These are phyloP conservation scores for Halisarca cf. caerulea DNA, from an alignment of 37 sponge, comb jelly and placozoan species.

Conservation along the genomic window DNA sequence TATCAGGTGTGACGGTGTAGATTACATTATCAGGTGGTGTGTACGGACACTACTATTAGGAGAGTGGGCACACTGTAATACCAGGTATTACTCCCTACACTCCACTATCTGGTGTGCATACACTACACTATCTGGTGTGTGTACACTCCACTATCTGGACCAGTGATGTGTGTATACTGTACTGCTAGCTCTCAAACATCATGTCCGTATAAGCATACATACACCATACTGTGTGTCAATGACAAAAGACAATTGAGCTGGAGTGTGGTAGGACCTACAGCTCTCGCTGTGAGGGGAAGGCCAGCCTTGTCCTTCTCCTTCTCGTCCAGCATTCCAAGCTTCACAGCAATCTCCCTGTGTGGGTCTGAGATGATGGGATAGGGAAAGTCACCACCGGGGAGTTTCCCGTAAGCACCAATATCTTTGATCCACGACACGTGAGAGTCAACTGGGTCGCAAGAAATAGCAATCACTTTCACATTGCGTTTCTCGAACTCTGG, in stretches of 20 bases:
- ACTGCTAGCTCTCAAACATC: no score
- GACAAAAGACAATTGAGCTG: no score
- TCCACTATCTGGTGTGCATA: no score
- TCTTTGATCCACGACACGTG: conserved; percentile 90
- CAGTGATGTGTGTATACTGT: no score
- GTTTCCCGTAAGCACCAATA: conserved; percentile 61
- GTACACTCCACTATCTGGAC: background rate
- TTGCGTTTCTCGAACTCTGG: conserved; percentile 90
- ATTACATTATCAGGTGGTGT: no score
- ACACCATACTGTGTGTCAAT: no score
- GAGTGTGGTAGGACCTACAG: conserved; percentile 55
- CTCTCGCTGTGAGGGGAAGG: conserved; percentile 91
- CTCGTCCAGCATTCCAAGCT: conserved; percentile 95
- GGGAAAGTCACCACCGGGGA: conserved; percentile 43
- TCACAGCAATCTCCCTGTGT: conserved; percentile 81
- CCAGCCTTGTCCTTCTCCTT: conserved; percentile 98
- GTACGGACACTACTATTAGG: no score
- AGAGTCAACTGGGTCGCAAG: conserved; percentile 78
- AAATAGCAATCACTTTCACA: conserved; percentile 89
- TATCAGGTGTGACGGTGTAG: no score
- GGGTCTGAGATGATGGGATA: conserved; percentile 98
- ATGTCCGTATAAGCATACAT: no score
- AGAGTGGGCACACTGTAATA: no score
- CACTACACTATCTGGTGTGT: no score
- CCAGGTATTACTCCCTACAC: no score